Evolutionary conservation across 2,113 vertebrate genomes (phyloP).

Genomic region (Semicossyphus pulcher): DNA sequence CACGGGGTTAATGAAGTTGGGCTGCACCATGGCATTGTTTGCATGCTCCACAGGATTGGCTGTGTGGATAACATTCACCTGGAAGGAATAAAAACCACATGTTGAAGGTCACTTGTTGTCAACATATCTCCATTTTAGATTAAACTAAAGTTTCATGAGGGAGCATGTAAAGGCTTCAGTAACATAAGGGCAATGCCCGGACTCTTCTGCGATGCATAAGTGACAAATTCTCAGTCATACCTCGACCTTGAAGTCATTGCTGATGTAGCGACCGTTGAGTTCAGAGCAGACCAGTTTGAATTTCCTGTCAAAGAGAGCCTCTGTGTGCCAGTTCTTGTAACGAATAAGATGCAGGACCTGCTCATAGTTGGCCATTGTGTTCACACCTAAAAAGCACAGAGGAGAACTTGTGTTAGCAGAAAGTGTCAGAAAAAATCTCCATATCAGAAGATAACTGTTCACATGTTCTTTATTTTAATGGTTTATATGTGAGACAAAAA

Average conservation of each 20-base stretch:
- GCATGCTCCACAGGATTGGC: slow-evolving; percentile 89
- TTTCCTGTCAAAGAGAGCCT: slow-evolving; percentile 93
- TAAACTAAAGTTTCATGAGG: neutral
- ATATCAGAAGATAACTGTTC: neutral
- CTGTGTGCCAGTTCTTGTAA: slow-evolving; percentile 94
- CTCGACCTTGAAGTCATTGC: slow-evolving; percentile 97
- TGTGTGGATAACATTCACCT: slow-evolving; percentile 98
- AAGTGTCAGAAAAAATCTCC: neutral
- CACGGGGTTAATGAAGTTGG: slow-evolving; percentile 93
- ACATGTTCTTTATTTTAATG: no score
- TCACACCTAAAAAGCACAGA: slow-evolving; percentile 86
- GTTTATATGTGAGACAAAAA: no score
- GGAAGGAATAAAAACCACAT: neutral
- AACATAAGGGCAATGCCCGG: neutral
- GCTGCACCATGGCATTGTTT: slow-evolving; percentile 92
- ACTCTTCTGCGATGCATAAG: neutral
- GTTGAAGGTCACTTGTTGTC: neutral
- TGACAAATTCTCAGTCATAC: slow-evolving; percentile 77
- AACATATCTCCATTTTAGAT: neutral
- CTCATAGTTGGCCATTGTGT: slow-evolving; percentile 96
- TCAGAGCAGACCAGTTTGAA: slow-evolving; percentile 97
- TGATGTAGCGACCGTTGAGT: slow-evolving; percentile 96
- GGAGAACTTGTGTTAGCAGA: slow-evolving; percentile 7
- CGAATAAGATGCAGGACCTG: slow-evolving; percentile 91
- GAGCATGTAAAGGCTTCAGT: neutral